Evolutionary conservation across 2,888 invertebrate species (phyloP).

Genomic region (Panorpa germanica): DNA sequence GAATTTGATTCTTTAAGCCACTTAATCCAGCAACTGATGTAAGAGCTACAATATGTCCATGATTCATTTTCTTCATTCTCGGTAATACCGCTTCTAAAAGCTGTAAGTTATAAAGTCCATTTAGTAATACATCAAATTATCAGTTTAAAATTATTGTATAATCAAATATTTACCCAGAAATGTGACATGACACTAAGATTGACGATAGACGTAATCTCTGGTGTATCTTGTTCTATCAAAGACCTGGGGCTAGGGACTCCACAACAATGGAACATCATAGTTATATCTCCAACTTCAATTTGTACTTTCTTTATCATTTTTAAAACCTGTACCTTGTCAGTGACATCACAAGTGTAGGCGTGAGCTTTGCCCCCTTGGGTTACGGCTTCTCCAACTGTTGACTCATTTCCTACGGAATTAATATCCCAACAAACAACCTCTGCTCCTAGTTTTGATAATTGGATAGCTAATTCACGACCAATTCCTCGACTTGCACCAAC

Average conservation of each 20-base stretch:
- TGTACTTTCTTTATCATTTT: slow-evolving; percentile 26
- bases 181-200: slow-evolving; percentile 39
- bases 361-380: slow-evolving; percentile 27
- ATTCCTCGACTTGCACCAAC: slow-evolving; percentile 53
- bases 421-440: slow-evolving; percentile 46
- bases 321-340: slow-evolving; percentile 29
- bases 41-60: slow-evolving; percentile 38
- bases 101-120: slow-evolving; percentile 20
- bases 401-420: slow-evolving; percentile 29
- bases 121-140: slow-evolving; percentile 3
- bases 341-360: slow-evolving; percentile 34
- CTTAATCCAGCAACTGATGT: slow-evolving; percentile 42
- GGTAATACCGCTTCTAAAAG: slow-evolving; percentile 37
- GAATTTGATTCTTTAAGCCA: slow-evolving; percentile 34
- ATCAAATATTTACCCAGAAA: slow-evolving; percentile 32
- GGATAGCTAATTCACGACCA: slow-evolving; percentile 39
- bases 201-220: slow-evolving; percentile 31
- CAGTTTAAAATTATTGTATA: not conserved
- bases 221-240: slow-evolving; percentile 27
- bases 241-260: slow-evolving; percentile 40
- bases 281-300: slow-evolving; percentile 32
- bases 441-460: slow-evolving; percentile 34
- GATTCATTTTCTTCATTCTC: slow-evolving; percentile 33
- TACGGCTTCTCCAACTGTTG: slow-evolving; percentile 27
- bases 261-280: slow-evolving; percentile 42